Base-by-base conservation (phyloP, 2,113 vertebrate species). In the Acrocephalus arundinaceus region DNA sequence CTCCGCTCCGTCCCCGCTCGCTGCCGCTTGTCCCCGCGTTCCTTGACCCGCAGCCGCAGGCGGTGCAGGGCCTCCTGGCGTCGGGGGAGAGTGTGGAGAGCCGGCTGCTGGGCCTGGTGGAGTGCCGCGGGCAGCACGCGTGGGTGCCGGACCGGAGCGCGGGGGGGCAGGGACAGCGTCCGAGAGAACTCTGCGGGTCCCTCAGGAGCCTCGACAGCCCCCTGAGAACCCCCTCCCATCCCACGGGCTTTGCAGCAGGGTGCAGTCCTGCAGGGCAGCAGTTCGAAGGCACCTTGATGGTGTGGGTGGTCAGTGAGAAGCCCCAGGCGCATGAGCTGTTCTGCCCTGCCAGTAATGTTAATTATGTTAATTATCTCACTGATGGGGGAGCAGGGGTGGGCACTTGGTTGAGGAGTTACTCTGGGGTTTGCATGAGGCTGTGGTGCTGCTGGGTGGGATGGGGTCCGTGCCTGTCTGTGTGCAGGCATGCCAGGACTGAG, bases 51-150 rank as follows among this genome's bases (percentile, higher is more conserved):
- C 86, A 25, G 65, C 45, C 8, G 93, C 96, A 99, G 98, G 99
- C 98, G 7, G 98, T 98, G 49, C 99, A 99, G 91, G 98, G 98
- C 49, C 75, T 97, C 41, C 95, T 99, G 79, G 76, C 97, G 5
- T 94, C 91, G 11, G 98, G 97, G n/a, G 59, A 97, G 23, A 79
- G 96, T 11, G 94, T 96, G 83, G 98, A 99, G 94, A 99, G 98
- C 97, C 98, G 98, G 76, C 97, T 99, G 33, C 97, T 99, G 89
- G 99, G 99, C 39, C 97, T 99, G 17, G 99, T 99, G 97, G 95
- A 98, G 85, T 92, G 90, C 65, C 19, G 87, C 31, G 95, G 94
- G 19, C 96, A 98, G 59, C 94, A 97, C 35, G 98, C 98, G 99
- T 99, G 95, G 98, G 99, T 90, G 23, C 24, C 48, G 39, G 4